A percentile compares a stretch with the other conserved stretches of the same genome.
These are phyloP conservation scores for Heliconius sara DNA, from an alignment of 2,888 invertebrate species.

Conservation along the genomic window DNA sequence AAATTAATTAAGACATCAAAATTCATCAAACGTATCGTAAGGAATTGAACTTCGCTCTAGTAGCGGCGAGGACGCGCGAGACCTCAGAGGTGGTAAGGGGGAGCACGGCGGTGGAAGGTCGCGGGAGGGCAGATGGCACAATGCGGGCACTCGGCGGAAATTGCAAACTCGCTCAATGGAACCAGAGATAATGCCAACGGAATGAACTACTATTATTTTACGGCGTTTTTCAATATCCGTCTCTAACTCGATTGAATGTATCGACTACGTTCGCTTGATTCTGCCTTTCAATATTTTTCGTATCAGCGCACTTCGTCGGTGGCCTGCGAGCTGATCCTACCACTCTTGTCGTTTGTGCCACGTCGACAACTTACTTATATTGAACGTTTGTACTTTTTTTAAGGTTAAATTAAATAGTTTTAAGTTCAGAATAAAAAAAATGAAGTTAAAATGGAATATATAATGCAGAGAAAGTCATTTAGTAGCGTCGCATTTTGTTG, in stretches of 20 bases:
- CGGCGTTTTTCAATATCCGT: slow-evolving; percentile 55
- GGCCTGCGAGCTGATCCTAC: neutral
- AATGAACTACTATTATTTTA: slow-evolving; percentile 59
- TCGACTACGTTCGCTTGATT: slow-evolving; percentile 15
- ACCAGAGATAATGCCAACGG: slow-evolving; percentile 55
- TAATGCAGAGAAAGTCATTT: neutral
- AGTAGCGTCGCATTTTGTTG: too few relatives aligned
- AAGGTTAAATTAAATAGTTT: too few relatives aligned
- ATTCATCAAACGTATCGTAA: slow-evolving; percentile 16
- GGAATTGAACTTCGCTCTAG: slow-evolving; percentile 11
- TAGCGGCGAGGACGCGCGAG: neutral
- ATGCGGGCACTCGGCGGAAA: slow-evolving; percentile 55
- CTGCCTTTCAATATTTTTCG: neutral
- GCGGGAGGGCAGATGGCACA: slow-evolving; percentile 31
- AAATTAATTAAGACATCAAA: neutral
- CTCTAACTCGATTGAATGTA: slow-evolving; percentile 27
- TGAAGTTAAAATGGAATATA: neutral
- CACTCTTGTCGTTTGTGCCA: neutral
- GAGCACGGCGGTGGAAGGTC: slow-evolving; percentile 2
- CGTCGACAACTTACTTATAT: neutral
- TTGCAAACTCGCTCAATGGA: slow-evolving; percentile 60
- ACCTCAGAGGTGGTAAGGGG: slow-evolving; percentile 1
- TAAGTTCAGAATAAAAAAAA: neutral
- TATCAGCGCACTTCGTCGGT: neutral
- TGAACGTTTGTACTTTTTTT: too few relatives aligned